phyloP scores from a whole-genome alignment of 2,888 invertebrate species.

The Marronus borbonicus region DNA sequence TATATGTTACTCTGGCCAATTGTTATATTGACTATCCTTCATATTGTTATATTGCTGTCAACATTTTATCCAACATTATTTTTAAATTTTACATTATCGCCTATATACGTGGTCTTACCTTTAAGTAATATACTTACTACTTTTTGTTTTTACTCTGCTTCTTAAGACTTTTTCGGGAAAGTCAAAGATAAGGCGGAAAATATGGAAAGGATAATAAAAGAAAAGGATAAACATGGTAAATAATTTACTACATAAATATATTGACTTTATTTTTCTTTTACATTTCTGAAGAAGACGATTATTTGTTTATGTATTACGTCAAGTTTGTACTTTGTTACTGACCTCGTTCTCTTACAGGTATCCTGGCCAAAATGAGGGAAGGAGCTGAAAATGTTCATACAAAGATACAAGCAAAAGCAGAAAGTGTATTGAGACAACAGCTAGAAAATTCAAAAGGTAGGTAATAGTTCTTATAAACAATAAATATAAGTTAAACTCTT shows the following conservation, averaged over 20 bases:
- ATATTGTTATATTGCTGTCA: constrained; percentile 21
- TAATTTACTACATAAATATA: constrained; percentile 55
- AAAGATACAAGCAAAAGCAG: constrained; percentile 94
- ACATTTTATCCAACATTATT: constrained; percentile 18
- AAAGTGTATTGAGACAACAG: constrained; percentile 82
- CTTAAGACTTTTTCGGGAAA: constrained; percentile 92
- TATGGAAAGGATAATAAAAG: constrained; percentile 92
- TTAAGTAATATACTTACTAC: constrained; percentile 42
- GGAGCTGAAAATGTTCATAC: constrained; percentile 95
- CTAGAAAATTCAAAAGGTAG: constrained; percentile 76
- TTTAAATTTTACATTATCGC: constrained; percentile 10
- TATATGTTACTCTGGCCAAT: background rate
- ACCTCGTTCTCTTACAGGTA: constrained; percentile 74
- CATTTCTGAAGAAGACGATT: background rate
- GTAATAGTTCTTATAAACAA: constrained; percentile 52
- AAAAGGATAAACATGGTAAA: constrained; percentile 92
- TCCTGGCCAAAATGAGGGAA: constrained; percentile 96
- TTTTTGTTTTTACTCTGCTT: constrained; percentile 55
- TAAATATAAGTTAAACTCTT: too few relatives aligned
- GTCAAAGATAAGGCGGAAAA: constrained; percentile 97
- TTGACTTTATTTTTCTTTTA: background rate
- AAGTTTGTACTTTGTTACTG: background rate
- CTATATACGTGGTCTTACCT: constrained; percentile 21
- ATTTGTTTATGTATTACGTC: background rate
- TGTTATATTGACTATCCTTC: background rate